phyloP scores from a whole-genome alignment of 2,113 vertebrate species.

The Protobothrops mucrosquamatus region DNA sequence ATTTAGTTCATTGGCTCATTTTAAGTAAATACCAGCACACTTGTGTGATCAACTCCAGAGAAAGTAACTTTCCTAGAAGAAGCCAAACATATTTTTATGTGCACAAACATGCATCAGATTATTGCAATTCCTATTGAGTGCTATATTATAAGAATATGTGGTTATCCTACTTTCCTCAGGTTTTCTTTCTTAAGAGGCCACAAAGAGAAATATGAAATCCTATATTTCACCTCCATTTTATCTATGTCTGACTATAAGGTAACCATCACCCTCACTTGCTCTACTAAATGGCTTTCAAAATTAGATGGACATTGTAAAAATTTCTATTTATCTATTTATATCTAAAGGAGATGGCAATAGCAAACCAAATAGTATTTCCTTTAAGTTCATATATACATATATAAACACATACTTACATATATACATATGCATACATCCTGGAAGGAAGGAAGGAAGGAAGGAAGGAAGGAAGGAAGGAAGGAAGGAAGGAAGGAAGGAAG shows the following conservation, averaged over 20 bases:
- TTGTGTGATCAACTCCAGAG: not conserved
- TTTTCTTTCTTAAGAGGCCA: not conserved
- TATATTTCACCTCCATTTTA: not conserved
- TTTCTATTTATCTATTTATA: not conserved
- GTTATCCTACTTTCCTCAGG: not conserved
- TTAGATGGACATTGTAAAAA: not conserved
- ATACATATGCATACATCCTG: too few species aligned
- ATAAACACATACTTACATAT: too few species aligned
- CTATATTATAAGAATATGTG: not conserved
- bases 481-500: not conserved
- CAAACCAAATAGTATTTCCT: not conserved
- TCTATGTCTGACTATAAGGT: not conserved
- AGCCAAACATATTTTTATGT: not conserved
- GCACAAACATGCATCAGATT: not conserved
- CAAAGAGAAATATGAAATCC: not conserved
- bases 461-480: not conserved
- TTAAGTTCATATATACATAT: not conserved
- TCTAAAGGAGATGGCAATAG: not conserved
- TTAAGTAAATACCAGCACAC: not conserved
- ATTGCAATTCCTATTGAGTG: not conserved
- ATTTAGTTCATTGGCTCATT: not conserved
- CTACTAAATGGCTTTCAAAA: not conserved
- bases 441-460: too few species aligned
- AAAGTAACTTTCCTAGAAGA: not conserved
- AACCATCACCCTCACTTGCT: not conserved